phyloP scores from a whole-genome alignment of 2,888 invertebrate species.

The Spatulosminthurus flaviceps region DNA sequence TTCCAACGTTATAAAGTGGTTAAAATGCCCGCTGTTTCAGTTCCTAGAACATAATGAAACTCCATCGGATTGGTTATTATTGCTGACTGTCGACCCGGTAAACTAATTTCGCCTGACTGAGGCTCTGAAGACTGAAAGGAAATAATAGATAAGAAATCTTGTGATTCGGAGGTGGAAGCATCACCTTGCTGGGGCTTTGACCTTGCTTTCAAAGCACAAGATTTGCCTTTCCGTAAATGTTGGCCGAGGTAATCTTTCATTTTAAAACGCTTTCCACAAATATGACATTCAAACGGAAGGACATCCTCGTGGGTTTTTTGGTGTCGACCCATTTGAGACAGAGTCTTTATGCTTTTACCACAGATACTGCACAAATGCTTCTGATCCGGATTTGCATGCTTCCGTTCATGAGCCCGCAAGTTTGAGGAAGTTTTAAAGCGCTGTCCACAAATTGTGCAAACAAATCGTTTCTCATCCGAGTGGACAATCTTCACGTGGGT shows the following conservation, averaged over 20 bases:
- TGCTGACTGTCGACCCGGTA: too few species aligned
- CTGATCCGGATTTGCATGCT: conserved; percentile 22
- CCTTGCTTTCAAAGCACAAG: neutral
- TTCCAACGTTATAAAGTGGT: too few species aligned
- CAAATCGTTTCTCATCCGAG: conserved; percentile 26
- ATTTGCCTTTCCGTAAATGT: conserved; percentile 25
- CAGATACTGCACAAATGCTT: conserved; percentile 27
- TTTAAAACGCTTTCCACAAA: conserved; percentile 27
- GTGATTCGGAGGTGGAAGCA: too few species aligned
- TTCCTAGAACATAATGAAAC: too few species aligned
- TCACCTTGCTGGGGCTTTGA: neutral
- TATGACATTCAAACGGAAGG: conserved; percentile 13
- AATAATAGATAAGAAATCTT: too few species aligned
- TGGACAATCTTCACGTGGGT: conserved; percentile 37
- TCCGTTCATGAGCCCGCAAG: conserved; percentile 20
- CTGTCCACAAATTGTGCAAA: conserved; percentile 16
- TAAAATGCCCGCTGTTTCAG: too few species aligned
- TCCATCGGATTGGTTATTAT: too few species aligned
- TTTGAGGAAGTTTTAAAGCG: conserved; percentile 15
- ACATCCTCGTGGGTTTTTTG: conserved; percentile 32
- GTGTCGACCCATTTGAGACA: conserved; percentile 30
- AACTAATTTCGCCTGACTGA: too few species aligned
- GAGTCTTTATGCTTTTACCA: conserved; percentile 1
- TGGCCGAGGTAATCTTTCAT: conserved; percentile 29
- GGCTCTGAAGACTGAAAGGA: too few species aligned